Base-by-base conservation (phyloP, 2,888 invertebrate genomes). In the Fabriciana adippe region DNA sequence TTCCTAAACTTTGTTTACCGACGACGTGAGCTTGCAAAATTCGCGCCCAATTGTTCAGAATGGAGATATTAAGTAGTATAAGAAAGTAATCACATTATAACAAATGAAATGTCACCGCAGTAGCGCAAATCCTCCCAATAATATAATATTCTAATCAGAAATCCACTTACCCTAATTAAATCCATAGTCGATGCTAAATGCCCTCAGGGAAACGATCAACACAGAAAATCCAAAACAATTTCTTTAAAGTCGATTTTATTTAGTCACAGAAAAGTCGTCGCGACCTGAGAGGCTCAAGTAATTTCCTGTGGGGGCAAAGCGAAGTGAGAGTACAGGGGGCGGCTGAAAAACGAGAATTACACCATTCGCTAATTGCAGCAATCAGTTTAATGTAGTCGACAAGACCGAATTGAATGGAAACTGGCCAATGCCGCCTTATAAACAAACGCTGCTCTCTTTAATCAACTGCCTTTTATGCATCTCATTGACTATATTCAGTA, bases 331-430 rank as follows among this genome's bases (percentile, higher is more conserved):
- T 74, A 73, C 76, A 74, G 75, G 78, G 78, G 84, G 79, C 75
- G 84, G 82, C 84, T 89, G 89, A 90, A 89, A 89, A 90, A 90
- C 88, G 90, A 87, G 89, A 88, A 90, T 89, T 89, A 89, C 90
- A 89, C 88, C 90, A 90, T 89, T 87, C 90, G 83, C 90, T 92
- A 92, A 92, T 92, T 92, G 88, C 89, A 84, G 90, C 90, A 91
- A 92, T 92, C 90, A 90, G 87, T 90, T 87, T 90, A 90, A 92
- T 92, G 91, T 91, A 90, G 89, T 90, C 89, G 88, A 84, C 88
- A 84, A 86, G 85, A 84, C 86, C 82, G 80, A 84, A 85, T 84
- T 84, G 82, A 84, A 83, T 83, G 78, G 79, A 81, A 83, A 79
- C 80, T 80, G 77, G 81, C 84, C 81, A 82, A 83, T 83, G 83